Base-by-base conservation (phyloP, 2,113 vertebrate species). In the Seriola dumerili region DNA sequence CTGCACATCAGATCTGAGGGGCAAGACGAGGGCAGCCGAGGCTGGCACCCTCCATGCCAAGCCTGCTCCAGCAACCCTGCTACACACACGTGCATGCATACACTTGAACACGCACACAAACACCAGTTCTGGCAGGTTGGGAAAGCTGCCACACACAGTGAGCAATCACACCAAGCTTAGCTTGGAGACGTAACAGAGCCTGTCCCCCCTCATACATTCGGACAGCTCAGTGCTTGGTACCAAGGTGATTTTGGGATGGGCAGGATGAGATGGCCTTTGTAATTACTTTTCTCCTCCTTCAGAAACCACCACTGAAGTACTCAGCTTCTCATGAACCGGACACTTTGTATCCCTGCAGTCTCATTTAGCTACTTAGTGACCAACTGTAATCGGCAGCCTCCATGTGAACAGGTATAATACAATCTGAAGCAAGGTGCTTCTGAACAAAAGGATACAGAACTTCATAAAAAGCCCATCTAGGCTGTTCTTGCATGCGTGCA, bases 1-100 rank as follows among this genome's bases (percentile, higher is more conserved):
- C 86, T 81, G 72, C 34, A 66, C 83, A 85, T 91, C 84, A 85
- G 85, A 93, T 89, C 86, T 82, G 72, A 86, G 84, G 85, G 84
- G 87, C 85, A 83, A 69, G 85, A 85, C 40, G 71, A 88, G 89
- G 86, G 89, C 81, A 89, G 76, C 57, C 12, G 42, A 84, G 80
- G 72, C 74, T 76, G 77, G 90, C 85, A 77, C 70, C 81, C 74
- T 77, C 50, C 71, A 68, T 36, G 50, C 71, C 80, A 42, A 68
- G 84, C 38, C 73, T 29, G 62, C 73, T 84, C 74, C 78, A 78
- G 80, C 44, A 40, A 65, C 52, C 57, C 58, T 1, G 42, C 52
- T 71, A 59, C 71, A 76, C 75, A 62, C 54, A 66, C 14, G 32
- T 40, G 65, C 68, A 25, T 10, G 42, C 48, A 61, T 44, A 76